Conservation (phyloP, 1,140 invertebrate species). For the Bombus confusus region DNA sequence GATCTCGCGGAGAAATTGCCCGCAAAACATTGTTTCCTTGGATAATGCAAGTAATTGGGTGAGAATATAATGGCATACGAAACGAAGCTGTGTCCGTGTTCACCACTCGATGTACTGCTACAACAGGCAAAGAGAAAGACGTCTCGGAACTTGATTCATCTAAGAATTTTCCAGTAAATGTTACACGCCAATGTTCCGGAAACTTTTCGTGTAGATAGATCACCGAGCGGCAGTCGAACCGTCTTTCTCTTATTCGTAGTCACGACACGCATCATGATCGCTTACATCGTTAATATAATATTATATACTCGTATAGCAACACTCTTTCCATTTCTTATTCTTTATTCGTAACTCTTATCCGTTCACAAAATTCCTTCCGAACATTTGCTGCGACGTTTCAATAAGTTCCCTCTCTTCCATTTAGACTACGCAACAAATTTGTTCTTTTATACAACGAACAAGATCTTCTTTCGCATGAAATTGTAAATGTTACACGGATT, state of each 20-base stretch:
- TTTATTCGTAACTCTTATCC: no score
- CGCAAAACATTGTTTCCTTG: conserved; percentile 22
- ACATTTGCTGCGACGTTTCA: no score
- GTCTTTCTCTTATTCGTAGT: neutral
- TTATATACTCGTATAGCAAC: no score
- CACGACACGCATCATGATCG: neutral
- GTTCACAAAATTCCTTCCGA: no score
- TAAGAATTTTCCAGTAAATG: neutral
- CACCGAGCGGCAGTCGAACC: neutral
- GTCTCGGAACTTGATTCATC: neutral
- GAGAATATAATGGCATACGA: conserved; percentile 4
- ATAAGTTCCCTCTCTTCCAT: no score
- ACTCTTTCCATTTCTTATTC: no score
- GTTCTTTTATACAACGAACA: neutral
- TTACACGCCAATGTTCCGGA: neutral
- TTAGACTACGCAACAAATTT: neutral
- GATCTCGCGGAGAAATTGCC: conserved; percentile 20
- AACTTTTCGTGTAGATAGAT: neutral
- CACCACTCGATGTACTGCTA: neutral
- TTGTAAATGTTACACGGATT: neutral
- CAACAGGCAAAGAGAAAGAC: neutral
- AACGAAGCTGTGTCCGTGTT: neutral
- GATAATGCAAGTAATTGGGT: conserved; percentile 32
- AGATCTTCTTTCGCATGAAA: neutral
- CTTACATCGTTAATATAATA: neutral